Conservation (phyloP, 2,797 vertebrate species). For the Limnodromus scolopaceus region DNA sequence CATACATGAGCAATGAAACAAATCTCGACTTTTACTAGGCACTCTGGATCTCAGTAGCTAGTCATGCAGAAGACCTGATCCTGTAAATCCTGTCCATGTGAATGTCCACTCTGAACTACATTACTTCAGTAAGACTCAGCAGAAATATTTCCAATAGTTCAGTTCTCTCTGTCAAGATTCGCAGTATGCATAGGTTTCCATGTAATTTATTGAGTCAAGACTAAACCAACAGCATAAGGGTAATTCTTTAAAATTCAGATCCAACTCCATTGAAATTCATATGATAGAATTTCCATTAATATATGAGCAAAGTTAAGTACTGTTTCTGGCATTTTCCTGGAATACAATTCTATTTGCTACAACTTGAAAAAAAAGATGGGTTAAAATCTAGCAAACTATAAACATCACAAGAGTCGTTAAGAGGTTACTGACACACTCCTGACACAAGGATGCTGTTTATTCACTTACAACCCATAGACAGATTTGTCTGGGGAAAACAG, state of each 20-base stretch:
- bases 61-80: conserved; percentile 26
- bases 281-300: neutral
- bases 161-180: neutral
- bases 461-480: neutral
- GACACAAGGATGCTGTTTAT: neutral
- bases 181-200: accelerated
- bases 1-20: neutral
- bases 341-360: neutral
- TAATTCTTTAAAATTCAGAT: neutral
- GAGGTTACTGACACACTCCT: neutral
- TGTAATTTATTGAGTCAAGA: neutral
- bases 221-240: neutral
- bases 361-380: neutral
- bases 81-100: conserved; percentile 21
- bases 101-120: neutral
- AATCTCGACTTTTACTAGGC: neutral
- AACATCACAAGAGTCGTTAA: neutral
- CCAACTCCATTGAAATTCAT: neutral
- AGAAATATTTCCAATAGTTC: neutral
- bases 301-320: neutral
- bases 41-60: neutral
- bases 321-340: neutral
- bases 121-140: neutral
- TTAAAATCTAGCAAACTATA: neutral
- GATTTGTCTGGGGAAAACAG: neutral